Evolutionary conservation across 2,888 invertebrate genomes (phyloP).

Genomic region (Fissipunctia ypsillon): DNA sequence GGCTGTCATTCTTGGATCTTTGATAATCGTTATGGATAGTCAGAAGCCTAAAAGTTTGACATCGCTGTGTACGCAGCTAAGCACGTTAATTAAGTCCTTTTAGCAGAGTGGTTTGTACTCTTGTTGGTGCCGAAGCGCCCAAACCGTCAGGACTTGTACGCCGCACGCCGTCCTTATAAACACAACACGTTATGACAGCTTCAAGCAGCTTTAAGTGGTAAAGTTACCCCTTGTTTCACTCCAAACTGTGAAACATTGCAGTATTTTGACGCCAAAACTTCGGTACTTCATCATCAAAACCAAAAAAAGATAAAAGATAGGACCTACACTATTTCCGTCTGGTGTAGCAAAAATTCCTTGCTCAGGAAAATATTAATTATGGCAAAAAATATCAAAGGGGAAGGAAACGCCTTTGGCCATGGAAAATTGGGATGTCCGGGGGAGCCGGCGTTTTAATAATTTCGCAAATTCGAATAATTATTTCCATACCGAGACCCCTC

Average conservation of each 20-base stretch:
- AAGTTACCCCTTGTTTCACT: conserved; percentile 8
- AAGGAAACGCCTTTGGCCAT: conserved; percentile 39
- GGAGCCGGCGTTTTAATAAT: conserved; percentile 43
- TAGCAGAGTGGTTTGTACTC: conserved; percentile 24
- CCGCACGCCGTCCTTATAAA: conserved; percentile 25
- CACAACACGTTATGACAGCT: conserved; percentile 36
- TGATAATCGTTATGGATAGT: too few relatives aligned
- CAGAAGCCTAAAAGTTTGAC: too few relatives aligned
- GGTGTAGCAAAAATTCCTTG: conserved; percentile 42
- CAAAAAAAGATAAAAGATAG: conserved; percentile 33
- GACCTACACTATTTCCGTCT: conserved; percentile 21
- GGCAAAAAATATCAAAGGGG: conserved; percentile 57
- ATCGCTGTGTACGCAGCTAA: conserved; percentile 3
- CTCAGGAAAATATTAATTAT: conserved; percentile 60
- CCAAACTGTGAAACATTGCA: neutral
- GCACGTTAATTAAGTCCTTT: conserved; percentile 44
- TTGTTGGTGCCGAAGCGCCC: conserved; percentile 13
- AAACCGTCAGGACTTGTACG: conserved; percentile 39
- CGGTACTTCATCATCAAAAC: conserved; percentile 16
- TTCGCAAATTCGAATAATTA: conserved; percentile 56
- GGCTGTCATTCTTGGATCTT: too few relatives aligned
- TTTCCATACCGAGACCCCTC: too few relatives aligned
- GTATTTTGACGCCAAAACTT: conserved; percentile 33
- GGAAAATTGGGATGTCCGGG: conserved; percentile 49
- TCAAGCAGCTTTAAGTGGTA: conserved; percentile 3